Percentiles rank a stretch among this genome's conserved stretches.
These are phyloP conservation scores for Brachionus rotundiformis DNA, from an alignment of 1,140 invertebrate genomes.

Conservation along the genomic window DNA sequence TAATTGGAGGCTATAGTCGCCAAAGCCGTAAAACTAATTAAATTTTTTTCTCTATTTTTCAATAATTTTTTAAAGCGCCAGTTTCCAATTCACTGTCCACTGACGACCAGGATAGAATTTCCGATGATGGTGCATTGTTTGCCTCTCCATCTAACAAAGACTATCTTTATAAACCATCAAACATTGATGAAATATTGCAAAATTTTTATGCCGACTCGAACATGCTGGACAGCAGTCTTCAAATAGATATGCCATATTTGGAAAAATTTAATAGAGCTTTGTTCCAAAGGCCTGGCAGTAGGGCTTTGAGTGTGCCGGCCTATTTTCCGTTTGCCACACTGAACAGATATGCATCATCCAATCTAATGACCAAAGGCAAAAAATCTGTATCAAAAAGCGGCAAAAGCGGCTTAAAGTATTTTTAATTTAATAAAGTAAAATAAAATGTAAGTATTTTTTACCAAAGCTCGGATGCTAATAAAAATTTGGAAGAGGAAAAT, in stretches of 20 bases:
- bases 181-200: slow-evolving; percentile 12
- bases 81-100: slow-evolving; percentile 36
- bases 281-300: slow-evolving; percentile 57
- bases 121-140: neutral
- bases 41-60: too few species aligned
- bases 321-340: slow-evolving; percentile 49
- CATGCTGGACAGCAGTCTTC: slow-evolving; percentile 14
- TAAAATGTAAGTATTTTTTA: neutral
- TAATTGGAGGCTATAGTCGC: slow-evolving; percentile 61
- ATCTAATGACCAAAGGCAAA: slow-evolving; percentile 10
- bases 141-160: slow-evolving; percentile 55
- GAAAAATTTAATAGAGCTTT: slow-evolving; percentile 39
- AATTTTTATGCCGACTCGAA: slow-evolving; percentile 46
- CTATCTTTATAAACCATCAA: slow-evolving; percentile 61
- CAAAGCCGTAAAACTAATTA: slow-evolving; percentile 57
- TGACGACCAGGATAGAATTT: neutral
- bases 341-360: neutral
- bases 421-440: too few species aligned
- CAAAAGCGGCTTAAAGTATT: slow-evolving; percentile 19
- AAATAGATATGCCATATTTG: slow-evolving; percentile 42
- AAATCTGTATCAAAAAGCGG: neutral
- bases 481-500: neutral
- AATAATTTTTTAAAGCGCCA: slow-evolving; percentile 24
- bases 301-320: slow-evolving; percentile 58
- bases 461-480: neutral